Base-by-base conservation (phyloP, 2,113 vertebrate genomes). In the Hystrix cristata region DNA sequence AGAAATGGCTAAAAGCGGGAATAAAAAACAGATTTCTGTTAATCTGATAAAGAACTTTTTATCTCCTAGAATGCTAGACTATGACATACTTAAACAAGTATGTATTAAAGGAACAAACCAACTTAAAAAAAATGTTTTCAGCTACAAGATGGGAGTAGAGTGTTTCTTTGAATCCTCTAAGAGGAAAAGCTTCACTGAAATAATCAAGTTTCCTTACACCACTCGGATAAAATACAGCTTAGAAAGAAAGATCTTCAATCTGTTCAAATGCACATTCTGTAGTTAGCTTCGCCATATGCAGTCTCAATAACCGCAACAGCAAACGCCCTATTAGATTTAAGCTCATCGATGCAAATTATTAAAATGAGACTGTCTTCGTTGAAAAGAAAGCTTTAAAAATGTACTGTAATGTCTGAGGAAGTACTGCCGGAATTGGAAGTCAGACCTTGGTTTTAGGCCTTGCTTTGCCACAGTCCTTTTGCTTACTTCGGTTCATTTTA, bases 11-110 rank as follows among this genome's bases (percentile, higher is more conserved):
- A 69, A 96, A 93, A 94, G 60, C 90, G 65, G 60, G 57, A 95
- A 95, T 90, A 97, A 95, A 87, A 97, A 86, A 14, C 71, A 90
- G 83, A 97, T 92, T 98, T 97, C 13, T 57, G 59, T 97, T 97
- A 91, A 96, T 53, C 86, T 89, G 76, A 98, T 96, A 95, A 71
- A 93, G 80, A 89, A 78, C 85, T 38, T 97, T 96, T 97, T 80
- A 87, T 85, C 18, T 93, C n/a, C 46, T 96, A 96, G 91, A 97
- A 97, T 76, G 18, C 88, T 64, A 95, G 55, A 97, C 87, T 96
- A 93, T 87, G 67, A 97, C 95, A 94, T 93, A 97, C 72, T 96
- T 95, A 96, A 94, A 94, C 64, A 34, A 89, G 94, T 90, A 97
- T 69, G 84, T 83, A 67, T 72, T 93, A 97, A 98, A 97, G 76